Evolutionary conservation across 2,888 invertebrate species (phyloP), one percentile per base, ranked within the genome.

Genomic region (Drosophila multiciliata): DNA sequence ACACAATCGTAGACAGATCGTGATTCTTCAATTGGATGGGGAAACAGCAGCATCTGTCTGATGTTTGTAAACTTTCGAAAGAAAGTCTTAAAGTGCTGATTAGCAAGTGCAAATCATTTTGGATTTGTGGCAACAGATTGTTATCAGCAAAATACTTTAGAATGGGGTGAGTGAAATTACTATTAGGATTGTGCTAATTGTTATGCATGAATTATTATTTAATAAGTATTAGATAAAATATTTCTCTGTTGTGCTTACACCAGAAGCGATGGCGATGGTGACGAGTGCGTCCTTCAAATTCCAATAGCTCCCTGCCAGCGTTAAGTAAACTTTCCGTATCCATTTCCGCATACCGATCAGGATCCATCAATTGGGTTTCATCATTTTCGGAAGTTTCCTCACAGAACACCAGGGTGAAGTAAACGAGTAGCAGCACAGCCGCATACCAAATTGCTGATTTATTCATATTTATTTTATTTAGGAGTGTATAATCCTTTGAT

Each of bases 321-420:
- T 60, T 83, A 20, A 77, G 33, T 45, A 78, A 65, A 5, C 57
- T 72, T 26, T 89, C 63, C 63, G 40, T 67, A 69, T 77, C 69
- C 75, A 58, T 53, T 42, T 76, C 69, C 54, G 64, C 15, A 57
- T 57, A 40, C 9, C 9, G 32, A 49, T 57, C 63, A 33, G 55
- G 80, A 42, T 78, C 61, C 55, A 75, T 40, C 50, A 77, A 3
- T 55, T 81, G 69, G 26, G 73, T 74, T 45, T 75, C 65, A 7
- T 45, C 26, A 11, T 67, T 65, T 26, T 76, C 78, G 26, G 52
- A 38, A 6, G 71, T 49, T 60, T 88, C 83, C 60, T 87, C 85
- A 67, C 91, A 83, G 35, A 87, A 91, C 5, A 91, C 90, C 52
- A 92, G 58, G 0, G 92, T 76, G 23, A 87, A 89, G 73, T 91